Evolutionary conservation across 2,797 vertebrate genomes (phyloP), one percentile per base, ranked within the genome.

Genomic region (Pachyuromys duprasi): DNA sequence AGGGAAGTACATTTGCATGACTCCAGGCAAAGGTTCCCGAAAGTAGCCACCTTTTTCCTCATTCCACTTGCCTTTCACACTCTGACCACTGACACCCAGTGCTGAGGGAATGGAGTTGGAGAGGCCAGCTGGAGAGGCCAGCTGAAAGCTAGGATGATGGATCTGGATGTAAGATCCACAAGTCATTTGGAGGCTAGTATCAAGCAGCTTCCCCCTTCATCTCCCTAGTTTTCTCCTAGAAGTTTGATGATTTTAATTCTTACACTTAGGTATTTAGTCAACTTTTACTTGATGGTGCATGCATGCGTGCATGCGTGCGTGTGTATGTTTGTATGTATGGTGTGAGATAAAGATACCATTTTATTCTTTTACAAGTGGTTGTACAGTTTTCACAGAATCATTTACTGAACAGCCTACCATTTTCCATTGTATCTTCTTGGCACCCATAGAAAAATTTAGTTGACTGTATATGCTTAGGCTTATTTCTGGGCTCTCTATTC

Each of bases 1-100:
- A 88, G 36, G 81, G 76, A 97, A 79, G 91, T 92, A 90, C 84
- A 28, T 62, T n/a, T 95, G 62, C 49, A 67, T 39, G 81, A 28
- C 65, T 94, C 36, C 49, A 92, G 57, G 80, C 72, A 76, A 86
- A 87, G 76, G 60, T 18, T 92, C 45, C n/a, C 36, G 84, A 92
- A 49, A 62, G 14, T 84, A 81, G 88, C 12, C 15, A 33, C 7
- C 7, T 72, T 28, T 74, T 57, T 78, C 62, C n/a, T 90, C 14
- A 39, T 90, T 79, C 87, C 22, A 18, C 13, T 63, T 28, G 57
- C 42, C 86, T 78, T 57, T 63, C 39, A n/a, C 49, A 65, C 39
- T 28, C 76, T 74, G 75, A 90, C 28, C 82, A 80, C 17, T 75
- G 83, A 74, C 55, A 36, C 39, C 84, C 26, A 24, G 22, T 55